Evolutionary conservation across 2,113 vertebrate genomes (phyloP).

Genomic region (Tinamus guttatus): DNA sequence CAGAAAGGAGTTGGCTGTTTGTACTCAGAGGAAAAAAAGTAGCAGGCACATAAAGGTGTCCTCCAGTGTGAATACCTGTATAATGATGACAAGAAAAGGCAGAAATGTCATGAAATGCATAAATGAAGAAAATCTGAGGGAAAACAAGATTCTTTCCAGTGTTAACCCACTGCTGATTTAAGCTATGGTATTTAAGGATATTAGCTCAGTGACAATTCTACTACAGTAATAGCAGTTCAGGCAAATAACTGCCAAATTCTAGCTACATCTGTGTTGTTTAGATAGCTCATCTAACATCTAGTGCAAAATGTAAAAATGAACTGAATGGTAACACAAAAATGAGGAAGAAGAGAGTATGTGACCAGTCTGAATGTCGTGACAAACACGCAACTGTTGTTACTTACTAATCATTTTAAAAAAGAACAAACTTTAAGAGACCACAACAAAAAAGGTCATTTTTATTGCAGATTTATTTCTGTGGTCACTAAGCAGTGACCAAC

Average conservation of each 20-base stretch:
- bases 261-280: rapidly evolving
- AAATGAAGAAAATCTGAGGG: background rate
- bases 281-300: background rate
- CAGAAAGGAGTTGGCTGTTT: background rate
- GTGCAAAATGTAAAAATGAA: background rate
- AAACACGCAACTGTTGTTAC: background rate
- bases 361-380: background rate
- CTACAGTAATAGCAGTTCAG: background rate
- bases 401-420: background rate
- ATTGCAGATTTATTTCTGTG: background rate
- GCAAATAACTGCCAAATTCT: background rate
- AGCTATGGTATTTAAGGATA: background rate
- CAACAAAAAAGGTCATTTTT: background rate
- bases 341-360: background rate
- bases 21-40: background rate
- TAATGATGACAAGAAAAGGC: rapidly evolving
- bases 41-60: background rate
- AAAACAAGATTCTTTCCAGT: background rate
- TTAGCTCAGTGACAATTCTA: background rate
- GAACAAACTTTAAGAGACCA: background rate
- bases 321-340: background rate
- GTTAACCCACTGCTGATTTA: background rate
- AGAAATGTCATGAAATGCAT: background rate
- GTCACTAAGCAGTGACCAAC: rapidly evolving
- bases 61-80: background rate